Base-by-base conservation (phyloP, 2,888 invertebrate species). In the Ectropis crepuscularia region DNA sequence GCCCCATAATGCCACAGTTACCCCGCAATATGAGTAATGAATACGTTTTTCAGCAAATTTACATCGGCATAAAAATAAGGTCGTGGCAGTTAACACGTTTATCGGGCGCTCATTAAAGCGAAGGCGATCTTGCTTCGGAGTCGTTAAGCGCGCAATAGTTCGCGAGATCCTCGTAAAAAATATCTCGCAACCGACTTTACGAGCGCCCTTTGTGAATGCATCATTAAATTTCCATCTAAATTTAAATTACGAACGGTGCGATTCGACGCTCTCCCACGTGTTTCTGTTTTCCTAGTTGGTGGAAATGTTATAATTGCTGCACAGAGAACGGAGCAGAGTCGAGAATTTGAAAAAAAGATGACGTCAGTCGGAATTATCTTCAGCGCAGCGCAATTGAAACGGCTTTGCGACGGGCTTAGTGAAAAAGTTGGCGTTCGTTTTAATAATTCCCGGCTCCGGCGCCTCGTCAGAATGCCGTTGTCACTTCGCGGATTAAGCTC, bases 141-240 rank as follows among this genome's bases (percentile, higher is more conserved):
- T 92, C 92, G 92, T 92, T 92, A 92, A 92, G 92, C 91, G 91
- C 91, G 92, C 92, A 92, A 92, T 92, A 92, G 92, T 92, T 92
- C 90, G 90, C 92, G 90, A 91, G 92, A 91, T 92, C 90, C 91
- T 92, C 92, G 86, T 92, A 92, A 92, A 92, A 92, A 92, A 92
- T 91, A 92, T 92, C 90, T 91, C 90, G 89, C 90, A 87, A 88
- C 90, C 90, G 86, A 92, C 89, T 92, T 92, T 92, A 92, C 87
- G 92, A 91, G 92, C 89, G 87, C 89, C 88, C 91, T 92, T 92
- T 92, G 92, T 92, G 89, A 87, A 90, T 88, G 92, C 92, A 90
- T 92, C 92, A 92, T 92, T 92, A 92, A 92, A 92, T 92, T 91
- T 90, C 91, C 91, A 92, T 92, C 92, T 92, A 92, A 92, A 92